phyloP scores from a whole-genome alignment of 1,140 invertebrate species.

The Coenobita brevimanus region DNA sequence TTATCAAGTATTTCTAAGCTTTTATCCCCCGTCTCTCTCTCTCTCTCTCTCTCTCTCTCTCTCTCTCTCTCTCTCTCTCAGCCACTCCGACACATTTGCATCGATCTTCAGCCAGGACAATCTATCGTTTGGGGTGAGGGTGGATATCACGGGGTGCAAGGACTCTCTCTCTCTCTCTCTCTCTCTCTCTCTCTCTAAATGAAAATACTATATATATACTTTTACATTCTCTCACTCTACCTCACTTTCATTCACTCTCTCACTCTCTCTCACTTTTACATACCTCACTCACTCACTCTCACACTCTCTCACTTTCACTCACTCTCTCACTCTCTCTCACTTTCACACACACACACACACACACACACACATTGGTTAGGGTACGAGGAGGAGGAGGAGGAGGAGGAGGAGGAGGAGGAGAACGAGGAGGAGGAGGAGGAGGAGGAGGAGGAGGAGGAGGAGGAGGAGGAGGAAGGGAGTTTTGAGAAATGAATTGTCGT shows the following conservation, averaged over 20 bases:
- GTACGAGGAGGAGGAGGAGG: no score
- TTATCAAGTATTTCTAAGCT: background rate
- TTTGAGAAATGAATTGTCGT: background rate
- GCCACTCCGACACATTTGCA: background rate
- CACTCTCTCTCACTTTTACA: background rate
- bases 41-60: background rate
- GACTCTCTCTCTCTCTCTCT: background rate
- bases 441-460: no score
- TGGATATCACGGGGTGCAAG: no score
- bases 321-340: background rate
- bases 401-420: no score
- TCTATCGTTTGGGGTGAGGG: no score
- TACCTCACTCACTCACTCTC: background rate
- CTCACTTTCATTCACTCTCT: background rate
- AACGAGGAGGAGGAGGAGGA: no score
- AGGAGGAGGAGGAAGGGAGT: no score
- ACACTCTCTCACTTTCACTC: background rate
- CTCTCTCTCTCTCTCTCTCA: background rate
- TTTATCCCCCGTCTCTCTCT: background rate
- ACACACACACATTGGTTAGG: no score
- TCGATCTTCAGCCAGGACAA: no score
- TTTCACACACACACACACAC: background rate
- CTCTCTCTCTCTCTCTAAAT: background rate
- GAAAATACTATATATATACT: background rate
- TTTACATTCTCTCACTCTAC: background rate